Evolutionary conservation across 2,888 invertebrate species (phyloP), one percentile per base, ranked within the genome.

Genomic region (Stratiomys singularior): DNA sequence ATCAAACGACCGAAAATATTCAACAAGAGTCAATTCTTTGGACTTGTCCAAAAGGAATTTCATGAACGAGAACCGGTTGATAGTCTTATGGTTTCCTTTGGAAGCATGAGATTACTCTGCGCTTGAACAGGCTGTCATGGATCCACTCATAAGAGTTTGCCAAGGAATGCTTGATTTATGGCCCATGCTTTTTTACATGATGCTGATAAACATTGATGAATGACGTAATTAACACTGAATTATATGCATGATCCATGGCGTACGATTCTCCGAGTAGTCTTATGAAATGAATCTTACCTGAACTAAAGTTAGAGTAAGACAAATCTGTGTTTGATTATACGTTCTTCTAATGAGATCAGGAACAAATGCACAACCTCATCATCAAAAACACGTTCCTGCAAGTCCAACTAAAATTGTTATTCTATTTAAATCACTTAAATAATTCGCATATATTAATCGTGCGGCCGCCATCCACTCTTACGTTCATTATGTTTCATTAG

Each of bases 1-100:
- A 67, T 67, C 64, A 37, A 64, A 30, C 30, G 64, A 18, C n/a
- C 37, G 21, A 44, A 67, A 67, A 44, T n/a, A 30, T n/a, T 44
- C 30, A 67, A 21, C 67, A 67, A n/a, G 21, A 44, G 18, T 44
- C 18, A 44, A 21, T 44, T 37, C 44, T 67, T n/a, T 1, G 37
- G 67, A 37, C 37, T 44, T 67, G 46, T 37, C 9, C 21, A n/a
- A 21, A 67, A 21, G 46, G 44, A 37, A 37, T 37, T 44, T 67
- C 44, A 44, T 44, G 18, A 67, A 15, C 1, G 2, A 37, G 15
- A 67, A 67, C 67, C 44, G 67, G 67, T 67, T 67, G 44, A n/a
- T 44, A n/a, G 27, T n/a, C 15, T 67, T 1, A 44, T 30, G 67
- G 21, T 44, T 67, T 67, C 67, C 18, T 67, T 67, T 1, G 9